Percentiles rank a stretch among this genome's conserved stretches.
phyloP scores from a whole-genome alignment of 2,113 vertebrate genomes.

The Taurulus bubalis region DNA sequence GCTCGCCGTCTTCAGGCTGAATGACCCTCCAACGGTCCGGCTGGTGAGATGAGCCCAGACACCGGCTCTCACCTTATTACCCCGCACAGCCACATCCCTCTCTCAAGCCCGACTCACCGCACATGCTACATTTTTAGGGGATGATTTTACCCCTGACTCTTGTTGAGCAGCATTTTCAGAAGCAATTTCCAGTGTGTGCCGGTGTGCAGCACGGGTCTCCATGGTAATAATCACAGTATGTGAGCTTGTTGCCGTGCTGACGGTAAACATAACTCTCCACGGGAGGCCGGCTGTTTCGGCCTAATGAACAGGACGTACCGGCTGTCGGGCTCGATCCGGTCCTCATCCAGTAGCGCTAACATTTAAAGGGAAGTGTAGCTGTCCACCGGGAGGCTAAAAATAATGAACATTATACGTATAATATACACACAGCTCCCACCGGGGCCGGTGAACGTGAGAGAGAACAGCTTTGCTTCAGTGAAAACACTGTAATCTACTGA shows the following conservation, averaged over 20 bases:
- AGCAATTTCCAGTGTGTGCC: constrained; percentile 8
- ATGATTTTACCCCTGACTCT: neutral
- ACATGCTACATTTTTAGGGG: constrained; percentile 13
- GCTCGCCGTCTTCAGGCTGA: constrained; percentile 43
- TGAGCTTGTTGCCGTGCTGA: constrained; percentile 56
- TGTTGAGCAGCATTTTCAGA: constrained; percentile 31
- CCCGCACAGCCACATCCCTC: neutral
- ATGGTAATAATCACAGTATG: constrained; percentile 73
- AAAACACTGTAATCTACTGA: constrained; percentile 1
- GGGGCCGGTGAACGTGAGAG: neutral
- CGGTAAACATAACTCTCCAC: constrained; percentile 61
- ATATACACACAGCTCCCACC: constrained; percentile 25
- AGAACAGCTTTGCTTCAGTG: neutral
- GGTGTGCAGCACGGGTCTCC: constrained; percentile 52
- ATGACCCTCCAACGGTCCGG: constrained; percentile 26
- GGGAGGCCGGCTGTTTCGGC: constrained; percentile 61
- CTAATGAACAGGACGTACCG: constrained; percentile 66
- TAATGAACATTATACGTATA: constrained; percentile 40
- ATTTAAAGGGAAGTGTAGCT: constrained; percentile 40
- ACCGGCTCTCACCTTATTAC: constrained; percentile 9
- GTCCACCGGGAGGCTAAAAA: constrained; percentile 37
- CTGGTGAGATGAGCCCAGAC: constrained; percentile 13
- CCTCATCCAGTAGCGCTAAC: constrained; percentile 36
- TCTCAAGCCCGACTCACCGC: constrained; percentile 3
- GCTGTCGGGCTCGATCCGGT: constrained; percentile 57